phyloP scores from a whole-genome alignment of 30 jellyfish, hydroid and myxozoan genomes.

The Cassiopea xamachana region DNA sequence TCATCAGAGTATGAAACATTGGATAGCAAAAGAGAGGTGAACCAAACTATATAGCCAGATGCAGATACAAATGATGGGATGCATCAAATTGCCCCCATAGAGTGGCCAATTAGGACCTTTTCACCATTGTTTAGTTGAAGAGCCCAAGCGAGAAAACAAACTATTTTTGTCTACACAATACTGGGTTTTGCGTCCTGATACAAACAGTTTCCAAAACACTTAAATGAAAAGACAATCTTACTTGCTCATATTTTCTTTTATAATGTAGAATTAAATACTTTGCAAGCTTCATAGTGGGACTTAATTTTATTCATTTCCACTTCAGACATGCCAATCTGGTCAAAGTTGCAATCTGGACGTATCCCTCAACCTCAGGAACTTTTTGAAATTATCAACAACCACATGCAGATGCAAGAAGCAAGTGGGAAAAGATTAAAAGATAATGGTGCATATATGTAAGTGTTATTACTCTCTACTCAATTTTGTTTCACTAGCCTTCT shows the following conservation, averaged over 20 bases:
- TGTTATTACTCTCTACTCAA: background rate
- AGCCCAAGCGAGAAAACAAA: too few species aligned
- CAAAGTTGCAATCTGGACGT: conserved; percentile 91
- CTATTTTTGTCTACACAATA: too few species aligned
- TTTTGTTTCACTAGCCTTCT: background rate
- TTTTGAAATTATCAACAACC: conserved; percentile 72
- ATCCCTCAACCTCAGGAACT: conserved; percentile 95
- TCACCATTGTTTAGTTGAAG: too few species aligned
- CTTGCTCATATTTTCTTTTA: background rate
- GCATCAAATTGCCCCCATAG: too few species aligned
- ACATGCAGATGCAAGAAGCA: conserved; percentile 64
- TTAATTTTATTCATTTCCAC: background rate
- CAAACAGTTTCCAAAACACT: too few species aligned
- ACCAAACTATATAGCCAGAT: too few species aligned
- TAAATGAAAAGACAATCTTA: too few species aligned
- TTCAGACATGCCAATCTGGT: conserved; percentile 93
- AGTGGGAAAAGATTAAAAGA: background rate
- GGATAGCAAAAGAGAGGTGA: too few species aligned
- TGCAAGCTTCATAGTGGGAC: background rate
- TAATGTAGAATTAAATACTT: background rate
- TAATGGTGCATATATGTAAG: background rate
- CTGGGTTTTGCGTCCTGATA: too few species aligned
- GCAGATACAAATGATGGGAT: too few species aligned
- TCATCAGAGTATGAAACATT: too few species aligned
- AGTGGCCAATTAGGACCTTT: too few species aligned